Evolutionary conservation across 2,888 invertebrate species (phyloP), one percentile per base, ranked within the genome.

Genomic region (Epistrophe grossulariae): DNA sequence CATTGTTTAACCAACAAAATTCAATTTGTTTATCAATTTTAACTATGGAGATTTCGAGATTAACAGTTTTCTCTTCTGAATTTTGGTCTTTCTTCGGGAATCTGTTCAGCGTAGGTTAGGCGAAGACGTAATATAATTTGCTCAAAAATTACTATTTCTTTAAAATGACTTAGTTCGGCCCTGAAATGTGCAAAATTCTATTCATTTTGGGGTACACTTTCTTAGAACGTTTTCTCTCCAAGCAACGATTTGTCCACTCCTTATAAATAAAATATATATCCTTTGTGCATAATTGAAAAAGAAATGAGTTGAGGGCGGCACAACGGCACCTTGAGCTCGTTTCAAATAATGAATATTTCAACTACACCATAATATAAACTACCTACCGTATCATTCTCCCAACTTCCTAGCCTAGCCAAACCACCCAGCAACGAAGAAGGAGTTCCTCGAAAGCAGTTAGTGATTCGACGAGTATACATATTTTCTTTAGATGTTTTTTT

Each of bases 261-360:
- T 66, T 72, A 24, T 24, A 24, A n/a, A n/a, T n/a, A n/a, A n/a
- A n/a, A n/a, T n/a, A n/a, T n/a, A 24, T 24, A 76, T 59, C 52
- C 60, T 55, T 77, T 80, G 48, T 84, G 72, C 59, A 84, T 84
- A 84, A 84, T 84, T 84, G 77, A 80, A 76, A 71, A 57, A 59
- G 48, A 76, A 84, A 74, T 71, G 70, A 84, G 64, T 72, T 76
- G 76, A 72, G 77, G 80, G 79, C 66, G 76, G 84, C 50, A 79
- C 79, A 71, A 76, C 77, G 59, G 76, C 80, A 84, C 80, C 80
- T 76, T 57, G 45, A 59, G 57, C 80, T 84, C 84, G 59, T 76
- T 84, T 66, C 57, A 50, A 79, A 84, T 80, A 80, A 84, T 84
- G 84, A 79, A 84, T 77, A 84, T 80, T 84, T 68, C 66, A 84